Base-by-base conservation (phyloP, 2,888 invertebrate species). In the Macrosoma leucophasiata region DNA sequence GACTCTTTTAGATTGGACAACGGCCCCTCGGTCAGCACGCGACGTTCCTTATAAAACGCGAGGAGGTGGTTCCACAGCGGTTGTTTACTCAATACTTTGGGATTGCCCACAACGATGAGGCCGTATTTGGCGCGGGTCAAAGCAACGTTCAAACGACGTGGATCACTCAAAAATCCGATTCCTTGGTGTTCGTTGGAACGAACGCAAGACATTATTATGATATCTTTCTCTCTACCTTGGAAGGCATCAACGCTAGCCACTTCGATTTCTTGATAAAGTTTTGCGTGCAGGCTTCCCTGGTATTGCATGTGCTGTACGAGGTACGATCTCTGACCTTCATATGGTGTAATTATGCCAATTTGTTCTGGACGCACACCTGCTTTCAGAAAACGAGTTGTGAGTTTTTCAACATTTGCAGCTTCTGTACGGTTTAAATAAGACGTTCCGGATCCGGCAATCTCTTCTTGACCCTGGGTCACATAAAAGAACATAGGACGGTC, bases 161-260 rank as follows among this genome's bases (percentile, higher is more conserved):
- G 98, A 73, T 99, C 99, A 64, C 97, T 98, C 20, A 99, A 86
- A 71, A 99, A 99, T 1, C 99, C 99, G 56, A 99, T 99, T 21
- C 97, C 98, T 69, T 98, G 98, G 61, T 98, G 96, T 63, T 98
- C 98, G 66, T 99, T 99, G 4, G 98, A 97, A 30, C 99, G 89
- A 2, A 99, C 99, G 75, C 98, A 99, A 0, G 98, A 98, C 92
- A 99, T 95, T 32, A 99, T 97, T 49, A 99, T 99, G 36, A 98
- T 94, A 63, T 99, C 99, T 63, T 99, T 99, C 66, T 99, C 99
- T 28, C 99, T 87, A 0, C 99, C 99, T 74, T 98, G 98, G 73
- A 99, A 99, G 0, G 99, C 99, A 73, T 99, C 99, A 2, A 99
- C 99, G 75, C 97, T 98, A 5, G 98, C 99, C 0, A 99, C 98